Conservation (phyloP, 2,113 vertebrate genomes). For the Pandion haliaetus region DNA sequence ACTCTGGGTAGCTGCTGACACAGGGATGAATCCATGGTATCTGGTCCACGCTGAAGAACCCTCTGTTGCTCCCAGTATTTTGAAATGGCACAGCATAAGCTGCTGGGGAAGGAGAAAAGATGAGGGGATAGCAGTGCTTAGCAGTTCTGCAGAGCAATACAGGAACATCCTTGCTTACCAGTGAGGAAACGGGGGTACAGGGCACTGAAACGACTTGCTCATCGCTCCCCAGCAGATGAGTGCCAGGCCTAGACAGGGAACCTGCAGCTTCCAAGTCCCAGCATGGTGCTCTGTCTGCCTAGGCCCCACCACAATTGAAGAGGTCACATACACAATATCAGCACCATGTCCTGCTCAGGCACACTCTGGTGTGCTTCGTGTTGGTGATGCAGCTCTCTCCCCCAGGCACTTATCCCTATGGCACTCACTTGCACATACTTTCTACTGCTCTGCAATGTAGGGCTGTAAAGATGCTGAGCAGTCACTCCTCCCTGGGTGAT, state of each 20-base stretch:
- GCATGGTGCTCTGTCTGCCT: background rate
- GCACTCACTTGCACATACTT: background rate
- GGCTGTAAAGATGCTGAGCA: background rate
- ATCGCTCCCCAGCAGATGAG: background rate
- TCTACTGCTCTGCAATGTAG: background rate
- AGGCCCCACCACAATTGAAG: background rate
- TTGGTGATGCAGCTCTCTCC: background rate
- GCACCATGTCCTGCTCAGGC: background rate
- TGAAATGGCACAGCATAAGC: background rate
- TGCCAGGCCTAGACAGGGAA: background rate
- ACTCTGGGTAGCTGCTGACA: background rate
- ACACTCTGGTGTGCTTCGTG: background rate
- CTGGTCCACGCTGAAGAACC: background rate
- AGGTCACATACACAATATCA: accelerated
- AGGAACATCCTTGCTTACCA: background rate
- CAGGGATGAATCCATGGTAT: background rate
- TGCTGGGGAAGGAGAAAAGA: background rate
- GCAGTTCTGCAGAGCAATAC: background rate
- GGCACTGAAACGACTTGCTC: background rate
- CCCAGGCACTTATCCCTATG: background rate
- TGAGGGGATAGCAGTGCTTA: background rate
- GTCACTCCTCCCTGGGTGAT: background rate
- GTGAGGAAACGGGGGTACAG: background rate
- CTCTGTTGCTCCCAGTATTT: background rate
- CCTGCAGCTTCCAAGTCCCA: background rate